These are phyloP conservation scores for Rhinogobius similis DNA, from an alignment of 2,113 vertebrate species.

Conservation along the genomic window DNA sequence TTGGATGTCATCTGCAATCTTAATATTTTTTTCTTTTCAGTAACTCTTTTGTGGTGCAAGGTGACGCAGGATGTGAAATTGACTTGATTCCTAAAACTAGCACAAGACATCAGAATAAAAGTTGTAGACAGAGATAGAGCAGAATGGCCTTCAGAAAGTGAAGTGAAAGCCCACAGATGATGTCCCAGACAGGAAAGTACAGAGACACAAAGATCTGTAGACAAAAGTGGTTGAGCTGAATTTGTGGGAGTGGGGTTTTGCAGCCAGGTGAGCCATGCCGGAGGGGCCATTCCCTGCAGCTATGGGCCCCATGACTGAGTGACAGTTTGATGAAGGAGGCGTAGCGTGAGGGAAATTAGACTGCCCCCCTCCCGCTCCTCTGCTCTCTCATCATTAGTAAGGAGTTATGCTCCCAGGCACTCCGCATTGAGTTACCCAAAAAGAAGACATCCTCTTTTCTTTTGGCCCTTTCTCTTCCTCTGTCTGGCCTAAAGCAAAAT, in stretches of 20 bases:
- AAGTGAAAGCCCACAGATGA: neutral
- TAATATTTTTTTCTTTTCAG: neutral
- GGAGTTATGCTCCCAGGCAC: slow-evolving; percentile 64
- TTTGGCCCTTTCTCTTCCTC: slow-evolving; percentile 66
- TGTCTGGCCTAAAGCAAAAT: slow-evolving; percentile 72
- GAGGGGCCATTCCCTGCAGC: slow-evolving; percentile 42
- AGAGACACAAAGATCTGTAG: slow-evolving; percentile 12
- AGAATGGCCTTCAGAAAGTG: neutral
- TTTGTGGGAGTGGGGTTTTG: slow-evolving; percentile 37
- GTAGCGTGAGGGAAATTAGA: slow-evolving; percentile 74
- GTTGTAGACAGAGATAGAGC: neutral
- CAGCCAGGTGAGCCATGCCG: slow-evolving; percentile 42
- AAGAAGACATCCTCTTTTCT: slow-evolving; percentile 75
- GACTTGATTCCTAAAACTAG: neutral
- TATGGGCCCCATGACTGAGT: slow-evolving; percentile 56
- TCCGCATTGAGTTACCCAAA: slow-evolving; percentile 76
- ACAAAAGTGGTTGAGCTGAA: neutral
- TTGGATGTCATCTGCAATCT: slow-evolving; percentile 5
- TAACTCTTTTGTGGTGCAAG: neutral
- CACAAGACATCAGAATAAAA: no score
- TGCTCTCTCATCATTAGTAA: slow-evolving; percentile 71
- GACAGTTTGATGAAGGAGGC: slow-evolving; percentile 76
- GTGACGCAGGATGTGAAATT: neutral
- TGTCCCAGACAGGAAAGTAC: neutral
- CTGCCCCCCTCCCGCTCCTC: slow-evolving; percentile 47